A percentile compares a stretch with the other conserved stretches of the same genome.
phyloP scores from a whole-genome alignment of 1,140 invertebrate genomes.

The Pseudomyrmex flavicornis region DNA sequence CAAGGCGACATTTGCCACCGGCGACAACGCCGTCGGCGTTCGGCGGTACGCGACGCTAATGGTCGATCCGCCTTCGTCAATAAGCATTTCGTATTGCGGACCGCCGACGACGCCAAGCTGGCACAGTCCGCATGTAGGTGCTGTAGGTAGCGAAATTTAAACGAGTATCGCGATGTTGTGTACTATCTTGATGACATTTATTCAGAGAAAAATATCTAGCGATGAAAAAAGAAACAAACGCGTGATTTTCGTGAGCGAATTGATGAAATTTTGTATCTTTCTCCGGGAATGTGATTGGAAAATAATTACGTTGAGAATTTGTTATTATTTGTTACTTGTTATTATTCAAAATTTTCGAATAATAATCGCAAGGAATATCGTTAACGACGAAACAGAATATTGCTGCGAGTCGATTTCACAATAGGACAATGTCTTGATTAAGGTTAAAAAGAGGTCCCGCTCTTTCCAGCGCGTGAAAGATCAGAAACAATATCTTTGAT shows the following conservation, averaged over 20 bases:
- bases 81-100: slow-evolving; percentile 51
- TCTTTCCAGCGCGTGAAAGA: slow-evolving; percentile 37
- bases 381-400: slow-evolving; percentile 6
- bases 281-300: not conserved
- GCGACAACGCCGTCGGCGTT: slow-evolving; percentile 50
- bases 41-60: no score
- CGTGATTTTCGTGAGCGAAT: not conserved
- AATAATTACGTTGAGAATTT: not conserved
- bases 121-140: slow-evolving; percentile 82
- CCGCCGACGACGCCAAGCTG: slow-evolving; percentile 76
- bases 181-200: not conserved
- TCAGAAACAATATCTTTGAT: not conserved
- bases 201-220: not conserved
- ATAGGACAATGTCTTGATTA: slow-evolving; percentile 39
- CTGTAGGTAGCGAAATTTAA: slow-evolving; percentile 83
- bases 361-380: not conserved
- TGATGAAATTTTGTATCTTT: slow-evolving; percentile 23
- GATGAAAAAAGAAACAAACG: not conserved
- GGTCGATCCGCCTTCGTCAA: slow-evolving; percentile 16
- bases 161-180: slow-evolving; percentile 15
- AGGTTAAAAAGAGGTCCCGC: slow-evolving; percentile 46
- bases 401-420: slow-evolving; percentile 11
- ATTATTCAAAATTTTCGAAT: not conserved
- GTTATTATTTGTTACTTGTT: slow-evolving; percentile 9
- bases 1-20: slow-evolving; percentile 41